Conservation (phyloP, 2,113 vertebrate genomes). For the Antidorcas marsupialis region DNA sequence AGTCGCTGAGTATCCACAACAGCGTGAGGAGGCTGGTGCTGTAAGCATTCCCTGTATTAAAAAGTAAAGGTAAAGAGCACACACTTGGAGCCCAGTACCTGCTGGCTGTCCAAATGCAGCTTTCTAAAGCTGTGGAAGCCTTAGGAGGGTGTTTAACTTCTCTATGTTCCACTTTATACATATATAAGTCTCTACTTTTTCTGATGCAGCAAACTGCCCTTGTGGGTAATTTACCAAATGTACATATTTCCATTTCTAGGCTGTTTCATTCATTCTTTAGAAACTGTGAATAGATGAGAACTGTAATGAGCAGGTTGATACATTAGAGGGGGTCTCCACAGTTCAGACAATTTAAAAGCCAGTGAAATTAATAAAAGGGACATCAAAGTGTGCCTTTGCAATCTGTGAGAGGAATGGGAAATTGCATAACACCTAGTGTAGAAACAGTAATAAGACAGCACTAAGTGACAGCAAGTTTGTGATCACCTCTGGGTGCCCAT, state of each 20-base stretch:
- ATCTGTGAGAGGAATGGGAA: slow-evolving; percentile 39
- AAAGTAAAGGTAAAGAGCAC: not conserved
- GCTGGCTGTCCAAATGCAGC: not conserved
- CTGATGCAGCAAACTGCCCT: not conserved
- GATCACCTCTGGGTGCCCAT: slow-evolving; percentile 53
- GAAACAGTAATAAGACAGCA: slow-evolving; percentile 53
- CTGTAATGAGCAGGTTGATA: slow-evolving; percentile 56
- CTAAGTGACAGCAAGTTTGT: slow-evolving; percentile 48
- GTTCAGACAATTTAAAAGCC: slow-evolving; percentile 56
- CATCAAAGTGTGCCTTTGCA: slow-evolving; percentile 41
- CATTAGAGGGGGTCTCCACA: slow-evolving; percentile 16
- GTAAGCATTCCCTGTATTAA: not conserved
- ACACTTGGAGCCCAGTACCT: not conserved
- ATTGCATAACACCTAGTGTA: slow-evolving; percentile 17
- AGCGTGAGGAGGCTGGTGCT: not conserved
- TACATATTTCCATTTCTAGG: slow-evolving; percentile 29
- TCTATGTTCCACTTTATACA: not conserved
- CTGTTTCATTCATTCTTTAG: slow-evolving; percentile 33
- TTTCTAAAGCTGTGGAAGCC: not conserved
- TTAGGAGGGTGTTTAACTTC: not conserved
- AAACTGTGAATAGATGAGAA: slow-evolving; percentile 23
- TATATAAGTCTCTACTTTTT: not conserved
- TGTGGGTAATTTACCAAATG: not conserved
- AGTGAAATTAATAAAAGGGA: slow-evolving; percentile 41
- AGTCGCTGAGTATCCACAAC: not conserved